Percentiles rank a stretch among this genome's conserved stretches.
Conservation (phyloP, 2,113 vertebrate species). For the Notothenia rossii region DNA sequence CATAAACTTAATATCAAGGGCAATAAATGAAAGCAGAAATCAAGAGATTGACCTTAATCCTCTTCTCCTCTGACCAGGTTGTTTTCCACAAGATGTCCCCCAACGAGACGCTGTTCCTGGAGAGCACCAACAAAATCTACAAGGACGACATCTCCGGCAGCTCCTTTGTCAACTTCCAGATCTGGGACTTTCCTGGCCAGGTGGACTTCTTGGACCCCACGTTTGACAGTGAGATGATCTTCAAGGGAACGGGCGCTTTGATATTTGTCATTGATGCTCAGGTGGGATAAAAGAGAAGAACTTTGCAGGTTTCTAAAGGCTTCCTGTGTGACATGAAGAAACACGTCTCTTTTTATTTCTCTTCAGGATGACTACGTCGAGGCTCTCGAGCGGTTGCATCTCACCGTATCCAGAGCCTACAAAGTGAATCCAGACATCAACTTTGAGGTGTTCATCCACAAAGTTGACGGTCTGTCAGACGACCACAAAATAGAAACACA, state of each 20-base stretch:
- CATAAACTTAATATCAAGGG: background rate
- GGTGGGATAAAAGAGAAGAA: slow-evolving; percentile 76
- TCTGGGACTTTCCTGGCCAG: slow-evolving; percentile 99
- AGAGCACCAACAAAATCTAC: slow-evolving; percentile 99
- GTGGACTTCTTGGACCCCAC: slow-evolving; percentile 98
- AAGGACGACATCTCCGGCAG: slow-evolving; percentile 99
- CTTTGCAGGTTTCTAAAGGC: background rate
- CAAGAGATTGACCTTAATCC: background rate
- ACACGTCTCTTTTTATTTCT: background rate
- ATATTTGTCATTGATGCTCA: slow-evolving; percentile 98
- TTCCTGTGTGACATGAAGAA: slow-evolving; percentile 17
- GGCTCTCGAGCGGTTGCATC: slow-evolving; percentile 92
- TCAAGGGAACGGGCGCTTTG: slow-evolving; percentile 95
- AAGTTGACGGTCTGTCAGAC: slow-evolving; percentile 96
- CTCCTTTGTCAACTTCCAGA: slow-evolving; percentile 99
- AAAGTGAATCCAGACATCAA: slow-evolving; percentile 97
- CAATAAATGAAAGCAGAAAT: background rate
- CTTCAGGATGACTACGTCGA: slow-evolving; percentile 96
- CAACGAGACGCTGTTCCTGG: slow-evolving; percentile 96
- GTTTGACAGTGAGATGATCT: slow-evolving; percentile 99
- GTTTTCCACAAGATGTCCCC: slow-evolving; percentile 99
- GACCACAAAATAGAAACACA: slow-evolving; percentile 99
- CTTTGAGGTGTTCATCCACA: slow-evolving; percentile 99
- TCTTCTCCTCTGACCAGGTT: slow-evolving; percentile 80
- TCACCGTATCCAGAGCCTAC: slow-evolving; percentile 95